Evolutionary conservation across 2,113 vertebrate species (phyloP).

Genomic region (Tupaia tana): DNA sequence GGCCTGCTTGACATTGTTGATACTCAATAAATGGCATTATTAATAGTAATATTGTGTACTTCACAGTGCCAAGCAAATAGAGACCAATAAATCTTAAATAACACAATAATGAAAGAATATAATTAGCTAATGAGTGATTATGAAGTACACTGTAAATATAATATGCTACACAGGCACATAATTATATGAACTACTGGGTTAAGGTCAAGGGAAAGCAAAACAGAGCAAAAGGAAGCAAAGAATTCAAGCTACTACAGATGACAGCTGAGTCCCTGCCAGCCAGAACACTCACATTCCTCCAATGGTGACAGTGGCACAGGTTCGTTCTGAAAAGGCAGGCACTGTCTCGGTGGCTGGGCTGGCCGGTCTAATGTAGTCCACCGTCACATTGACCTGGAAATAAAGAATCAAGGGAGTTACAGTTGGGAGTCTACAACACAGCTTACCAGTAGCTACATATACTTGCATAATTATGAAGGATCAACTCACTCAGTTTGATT

Average conservation of each 20-base stretch:
- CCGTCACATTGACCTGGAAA: slow-evolving; percentile 94
- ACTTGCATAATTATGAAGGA: not conserved
- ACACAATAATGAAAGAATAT: slow-evolving; percentile 63
- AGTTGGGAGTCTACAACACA: not conserved
- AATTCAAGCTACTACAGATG: not conserved
- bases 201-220: slow-evolving; percentile 10
- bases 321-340: slow-evolving; percentile 95
- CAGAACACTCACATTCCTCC: slow-evolving; percentile 94
- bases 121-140: slow-evolving; percentile 73
- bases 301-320: slow-evolving; percentile 96
- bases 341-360: slow-evolving; percentile 92
- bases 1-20: slow-evolving; percentile 15
- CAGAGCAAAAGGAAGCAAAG: not conserved
- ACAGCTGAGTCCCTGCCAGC: not conserved
- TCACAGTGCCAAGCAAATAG: slow-evolving; percentile 50
- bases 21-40: slow-evolving; percentile 59
- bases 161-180: slow-evolving; percentile 41
- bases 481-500: not conserved
- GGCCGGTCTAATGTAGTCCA: slow-evolving; percentile 98
- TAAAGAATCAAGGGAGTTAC: slow-evolving; percentile 8
- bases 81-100: slow-evolving; percentile 71
- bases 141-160: slow-evolving; percentile 56
- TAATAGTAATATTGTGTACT: slow-evolving; percentile 55
- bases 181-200: slow-evolving; percentile 47
- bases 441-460: not conserved